These are phyloP conservation scores for Melanotaenia boesemani DNA, from an alignment of 2,797 vertebrate species.

Conservation along the genomic window DNA sequence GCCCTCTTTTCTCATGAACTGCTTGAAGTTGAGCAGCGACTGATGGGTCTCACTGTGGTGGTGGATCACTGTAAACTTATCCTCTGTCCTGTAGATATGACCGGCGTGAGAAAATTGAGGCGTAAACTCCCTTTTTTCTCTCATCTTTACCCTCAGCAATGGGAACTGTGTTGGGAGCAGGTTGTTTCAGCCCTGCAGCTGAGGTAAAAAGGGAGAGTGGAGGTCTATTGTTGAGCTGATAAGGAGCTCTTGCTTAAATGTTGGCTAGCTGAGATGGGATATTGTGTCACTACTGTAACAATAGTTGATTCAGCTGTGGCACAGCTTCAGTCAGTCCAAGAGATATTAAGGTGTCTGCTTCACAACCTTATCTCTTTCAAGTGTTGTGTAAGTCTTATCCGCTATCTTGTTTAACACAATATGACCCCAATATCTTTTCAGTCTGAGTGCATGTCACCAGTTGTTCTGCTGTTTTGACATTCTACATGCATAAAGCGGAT, in stretches of 20 bases:
- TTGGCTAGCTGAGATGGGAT: neutral
- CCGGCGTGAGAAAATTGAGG: constrained; percentile 46
- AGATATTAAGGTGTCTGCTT: constrained; percentile 19
- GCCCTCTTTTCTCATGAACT: constrained; percentile 25
- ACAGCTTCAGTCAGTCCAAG: constrained; percentile 11
- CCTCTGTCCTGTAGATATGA: constrained; percentile 26
- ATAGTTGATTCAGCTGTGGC: constrained; percentile 8
- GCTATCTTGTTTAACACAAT: constrained; percentile 8
- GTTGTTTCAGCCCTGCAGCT: constrained; percentile 33
- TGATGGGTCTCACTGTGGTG: constrained; percentile 8
- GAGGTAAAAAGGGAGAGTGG: constrained; percentile 16
- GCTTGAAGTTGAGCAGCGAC: constrained; percentile 24
- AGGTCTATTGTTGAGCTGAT: constrained; percentile 44
- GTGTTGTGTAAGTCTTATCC: constrained; percentile 16
- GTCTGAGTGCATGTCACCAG: neutral
- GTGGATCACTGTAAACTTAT: constrained; percentile 49
- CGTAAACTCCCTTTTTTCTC: constrained; percentile 41
- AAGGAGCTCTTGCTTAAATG: constrained; percentile 36
- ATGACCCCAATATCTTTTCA: neutral
- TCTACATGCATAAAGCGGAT: neutral
- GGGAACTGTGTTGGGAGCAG: neutral
- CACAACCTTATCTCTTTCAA: neutral
- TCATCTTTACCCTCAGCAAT: constrained; percentile 4
- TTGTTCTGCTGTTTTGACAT: neutral
- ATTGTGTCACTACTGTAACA: constrained; percentile 20